Evolutionary conservation across 2,888 invertebrate genomes (phyloP), one percentile per base, ranked within the genome.

Genomic region (Tetragonisca angustula): DNA sequence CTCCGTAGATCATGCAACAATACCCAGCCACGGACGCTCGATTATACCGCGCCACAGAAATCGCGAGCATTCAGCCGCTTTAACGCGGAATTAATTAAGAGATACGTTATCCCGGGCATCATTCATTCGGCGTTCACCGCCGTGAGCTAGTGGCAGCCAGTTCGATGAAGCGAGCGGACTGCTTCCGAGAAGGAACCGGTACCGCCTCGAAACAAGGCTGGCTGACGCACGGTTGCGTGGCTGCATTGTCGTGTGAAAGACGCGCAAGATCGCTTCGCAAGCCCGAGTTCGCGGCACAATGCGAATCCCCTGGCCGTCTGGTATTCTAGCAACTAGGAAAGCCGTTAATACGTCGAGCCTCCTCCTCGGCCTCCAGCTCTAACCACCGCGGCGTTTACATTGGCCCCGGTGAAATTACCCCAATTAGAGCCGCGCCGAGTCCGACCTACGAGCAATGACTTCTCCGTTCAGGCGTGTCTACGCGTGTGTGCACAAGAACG

Each of bases 341-440:
- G 61, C 73, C 79, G 24, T 86, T 87, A 89, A 91, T 90, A 90
- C 89, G 88, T 90, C 89, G 87, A 86, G 83, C 76, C 88, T 86
- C 89, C 89, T 88, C 87, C 89, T 88, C 87, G 86, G 86, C 50
- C 79, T 32, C 32, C 36, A 72, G 85, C 9, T 61, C 81, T 88
- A 90, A 91, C 87, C 88, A 88, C 84, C 43, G 85, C 77, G 83
- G 89, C 93, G 91, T 92, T 92, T 92, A 93, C 93, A 92, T 91
- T 89, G 89, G 90, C 90, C 89, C 88, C 80, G 85, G 87, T 87
- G 89, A 93, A 93, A 93, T 93, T 93, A 92, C 90, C 87, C 91
- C 92, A 93, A 94, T 94, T 93, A 92, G 27, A 27, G 91, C 89
- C 87, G 83, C 72, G 79, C 81, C 68, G 80, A 83, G 79, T 83